Percentiles rank a stretch among this genome's conserved stretches.
Evolutionary conservation across 2,888 invertebrate species (phyloP).

Genomic region (Omphaloscelis lunosa): DNA sequence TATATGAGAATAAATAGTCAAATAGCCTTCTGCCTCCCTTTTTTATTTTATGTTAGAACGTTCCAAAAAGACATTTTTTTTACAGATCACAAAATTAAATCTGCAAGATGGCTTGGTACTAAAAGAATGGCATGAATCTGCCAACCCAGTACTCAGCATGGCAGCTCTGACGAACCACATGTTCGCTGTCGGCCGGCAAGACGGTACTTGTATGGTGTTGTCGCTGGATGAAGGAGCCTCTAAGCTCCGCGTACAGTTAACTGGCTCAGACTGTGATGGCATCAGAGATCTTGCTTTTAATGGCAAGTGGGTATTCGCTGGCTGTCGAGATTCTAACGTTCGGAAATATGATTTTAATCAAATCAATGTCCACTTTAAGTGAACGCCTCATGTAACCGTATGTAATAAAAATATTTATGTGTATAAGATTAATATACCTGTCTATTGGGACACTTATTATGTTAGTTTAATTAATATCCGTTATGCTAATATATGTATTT

Average conservation of each 20-base stretch:
- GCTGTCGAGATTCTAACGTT: conserved; percentile 91
- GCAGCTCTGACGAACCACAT: conserved; percentile 85
- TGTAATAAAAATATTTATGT: conserved; percentile 59
- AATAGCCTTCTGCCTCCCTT: neutral
- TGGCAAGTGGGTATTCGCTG: conserved; percentile 91
- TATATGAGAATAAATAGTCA: neutral
- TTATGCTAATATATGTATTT: neutral
- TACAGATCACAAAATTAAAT: conserved; percentile 81
- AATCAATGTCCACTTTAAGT: conserved; percentile 87
- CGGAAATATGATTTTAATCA: conserved; percentile 92
- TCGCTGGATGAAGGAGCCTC: conserved; percentile 82
- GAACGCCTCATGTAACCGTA: conserved; percentile 57
- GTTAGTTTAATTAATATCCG: conserved; percentile 44
- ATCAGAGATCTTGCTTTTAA: conserved; percentile 92
- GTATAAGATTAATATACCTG: conserved; percentile 66
- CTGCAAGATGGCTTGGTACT: conserved; percentile 77
- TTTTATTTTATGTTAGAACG: neutral
- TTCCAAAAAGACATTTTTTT: conserved; percentile 45
- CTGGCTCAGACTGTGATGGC: conserved; percentile 93
- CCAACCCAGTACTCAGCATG: conserved; percentile 90
- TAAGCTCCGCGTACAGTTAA: conserved; percentile 89
- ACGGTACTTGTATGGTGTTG: conserved; percentile 91
- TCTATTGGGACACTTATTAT: conserved; percentile 36
- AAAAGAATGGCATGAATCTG: conserved; percentile 89
- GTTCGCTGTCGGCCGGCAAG: conserved; percentile 91